These are phyloP conservation scores for Nomada goodeniana DNA, from an alignment of 2,888 invertebrate genomes.

Conservation along the genomic window DNA sequence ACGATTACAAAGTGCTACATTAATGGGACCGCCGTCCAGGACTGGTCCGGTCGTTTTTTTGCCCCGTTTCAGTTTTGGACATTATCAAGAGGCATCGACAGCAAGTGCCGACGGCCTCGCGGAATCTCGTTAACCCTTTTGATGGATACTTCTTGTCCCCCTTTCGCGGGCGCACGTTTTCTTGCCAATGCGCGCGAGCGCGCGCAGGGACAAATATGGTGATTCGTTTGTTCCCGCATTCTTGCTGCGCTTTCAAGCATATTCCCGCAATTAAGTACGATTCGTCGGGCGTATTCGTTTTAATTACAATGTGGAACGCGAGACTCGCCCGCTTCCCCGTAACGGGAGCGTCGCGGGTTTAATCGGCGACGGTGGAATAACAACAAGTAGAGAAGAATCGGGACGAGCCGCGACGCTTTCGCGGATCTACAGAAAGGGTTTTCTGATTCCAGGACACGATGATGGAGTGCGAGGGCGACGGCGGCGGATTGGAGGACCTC, in stretches of 20 bases:
- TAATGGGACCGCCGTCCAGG: slow-evolving; percentile 28
- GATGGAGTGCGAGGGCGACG: slow-evolving; percentile 80
- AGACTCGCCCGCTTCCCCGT: too few relatives aligned
- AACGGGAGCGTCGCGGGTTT: neutral
- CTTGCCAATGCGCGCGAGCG: neutral
- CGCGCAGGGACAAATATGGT: neutral
- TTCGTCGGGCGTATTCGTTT: too few relatives aligned
- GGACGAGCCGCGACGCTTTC: neutral
- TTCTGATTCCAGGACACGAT: slow-evolving; percentile 76
- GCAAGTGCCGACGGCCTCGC: slow-evolving; percentile 23
- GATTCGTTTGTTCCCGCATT: neutral
- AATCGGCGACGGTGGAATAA: neutral
- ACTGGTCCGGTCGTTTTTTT: slow-evolving; percentile 23
- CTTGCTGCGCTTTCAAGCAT: neutral
- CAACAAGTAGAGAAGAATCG: neutral
- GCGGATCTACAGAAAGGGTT: neutral
- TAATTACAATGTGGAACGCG: too few relatives aligned
- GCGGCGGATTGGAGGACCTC: slow-evolving; percentile 75
- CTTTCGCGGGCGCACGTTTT: neutral
- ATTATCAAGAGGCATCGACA: slow-evolving; percentile 13
- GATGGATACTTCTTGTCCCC: slow-evolving; percentile 2
- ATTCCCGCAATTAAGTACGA: too few relatives aligned
- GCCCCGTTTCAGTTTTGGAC: slow-evolving; percentile 42
- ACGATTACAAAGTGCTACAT: slow-evolving; percentile 41
- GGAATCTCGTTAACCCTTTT: slow-evolving; percentile 37